Evolutionary conservation across 1,140 invertebrate species (phyloP), one percentile per base, ranked within the genome.

Genomic region (Colletes gigas): DNA sequence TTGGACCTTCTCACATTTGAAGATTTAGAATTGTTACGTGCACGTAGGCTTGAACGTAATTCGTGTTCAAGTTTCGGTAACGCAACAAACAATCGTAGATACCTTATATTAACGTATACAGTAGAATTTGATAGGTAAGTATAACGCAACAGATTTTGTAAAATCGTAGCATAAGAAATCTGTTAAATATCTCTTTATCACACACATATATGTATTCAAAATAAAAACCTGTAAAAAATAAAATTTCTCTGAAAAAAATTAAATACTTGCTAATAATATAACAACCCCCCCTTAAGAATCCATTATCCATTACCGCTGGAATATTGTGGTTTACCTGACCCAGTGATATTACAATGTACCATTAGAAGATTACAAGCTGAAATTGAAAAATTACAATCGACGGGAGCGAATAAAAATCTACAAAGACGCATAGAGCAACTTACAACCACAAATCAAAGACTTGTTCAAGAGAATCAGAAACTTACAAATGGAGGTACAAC

Each of bases 291-390:
- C 78, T 85, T 82, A 88, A 94, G 93, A 85, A 94, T 94, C 54
- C 92, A 94, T 87, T 94, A 94, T 88, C 94, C 94, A 55, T 85
- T 94, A 71, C 92, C 94, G 14, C 63, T 94, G 81, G 93, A 94
- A 72, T 94, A 94, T 80, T 92, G 91, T 85, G 94, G 93, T 63
- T 90, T 91, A 66, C 94, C 94, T 12, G 93, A 94, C 90, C 92
- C 94, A 30, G 44, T 84, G 57, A 87, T 94, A 81, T 84, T 94
- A 21, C 94, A 94, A 91, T 88, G 90, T 7, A 94, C 92, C 0
- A 94, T 94, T 44, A 86, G 90, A 78, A 92, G 88, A 86, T 85
- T 94, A 7, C 92, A 94, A 82, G 80, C 88, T 6, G 93, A 94
- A 91, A 87, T 94, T 59, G 88, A 88, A 59, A 90, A 71, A 84